A percentile compares a stretch with the other conserved stretches of the same genome.
Evolutionary conservation across 2,797 vertebrate genomes (phyloP).

Genomic region (Scomberomorus guttatus): DNA sequence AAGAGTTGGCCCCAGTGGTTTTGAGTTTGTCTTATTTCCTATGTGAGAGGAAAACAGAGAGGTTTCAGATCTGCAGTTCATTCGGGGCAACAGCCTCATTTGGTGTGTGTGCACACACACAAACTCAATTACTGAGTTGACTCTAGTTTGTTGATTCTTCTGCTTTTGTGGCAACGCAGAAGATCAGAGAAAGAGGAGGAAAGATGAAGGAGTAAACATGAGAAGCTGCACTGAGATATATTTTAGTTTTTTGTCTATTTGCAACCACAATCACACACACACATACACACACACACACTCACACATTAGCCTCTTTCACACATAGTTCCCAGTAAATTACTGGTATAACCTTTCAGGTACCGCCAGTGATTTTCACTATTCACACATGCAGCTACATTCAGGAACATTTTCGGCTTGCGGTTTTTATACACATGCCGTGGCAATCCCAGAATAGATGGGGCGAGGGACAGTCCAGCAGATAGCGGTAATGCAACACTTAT

Average conservation of each 20-base stretch:
- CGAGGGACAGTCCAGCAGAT: no score
- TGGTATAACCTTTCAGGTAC: no score
- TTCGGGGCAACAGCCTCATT: conserved; percentile 6
- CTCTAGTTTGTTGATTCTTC: conserved; percentile 26
- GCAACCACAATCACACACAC: neutral
- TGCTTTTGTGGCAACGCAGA: neutral
- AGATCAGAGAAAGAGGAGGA: neutral
- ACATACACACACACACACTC: neutral
- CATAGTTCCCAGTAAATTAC: no score
- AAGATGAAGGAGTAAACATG: neutral
- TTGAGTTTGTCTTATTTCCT: conserved; percentile 28
- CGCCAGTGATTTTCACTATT: no score
- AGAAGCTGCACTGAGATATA: neutral
- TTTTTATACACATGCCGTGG: no score
- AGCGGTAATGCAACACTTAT: no score
- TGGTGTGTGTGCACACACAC: conserved; percentile 9
- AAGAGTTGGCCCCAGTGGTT: conserved; percentile 10
- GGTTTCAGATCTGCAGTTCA: conserved; percentile 27
- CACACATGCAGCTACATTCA: neutral
- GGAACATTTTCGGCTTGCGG: no score
- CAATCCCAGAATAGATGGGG: no score
- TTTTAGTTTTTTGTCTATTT: neutral
- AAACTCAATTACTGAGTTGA: conserved; percentile 11
- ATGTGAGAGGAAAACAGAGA: conserved; percentile 16
- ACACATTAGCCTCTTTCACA: no score